Conservation (phyloP, 2,113 vertebrate species). For the Pteronura brasiliensis region DNA sequence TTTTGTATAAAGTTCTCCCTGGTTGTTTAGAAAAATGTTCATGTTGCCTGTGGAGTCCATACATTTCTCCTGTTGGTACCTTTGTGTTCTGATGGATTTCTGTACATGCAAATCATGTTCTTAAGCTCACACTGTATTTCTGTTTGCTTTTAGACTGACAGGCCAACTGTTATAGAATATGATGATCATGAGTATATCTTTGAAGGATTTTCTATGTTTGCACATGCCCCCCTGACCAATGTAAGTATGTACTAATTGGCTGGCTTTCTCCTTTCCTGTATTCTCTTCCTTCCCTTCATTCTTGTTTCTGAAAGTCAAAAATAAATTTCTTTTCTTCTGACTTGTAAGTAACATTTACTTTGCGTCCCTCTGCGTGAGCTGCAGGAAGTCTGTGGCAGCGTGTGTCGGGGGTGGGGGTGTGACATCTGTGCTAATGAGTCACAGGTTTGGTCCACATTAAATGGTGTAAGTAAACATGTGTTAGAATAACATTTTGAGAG, state of each 20-base stretch:
- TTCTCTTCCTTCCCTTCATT: not conserved
- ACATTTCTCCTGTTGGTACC: not conserved
- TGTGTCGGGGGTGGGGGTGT: not conserved
- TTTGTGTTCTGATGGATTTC: not conserved
- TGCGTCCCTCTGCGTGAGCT: fast-evolving
- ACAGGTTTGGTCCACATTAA: slow-evolving; percentile 55
- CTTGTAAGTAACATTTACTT: not conserved
- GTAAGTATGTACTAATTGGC: slow-evolving; percentile 84
- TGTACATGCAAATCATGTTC: not conserved
- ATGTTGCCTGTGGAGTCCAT: not conserved
- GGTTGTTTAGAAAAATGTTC: not conserved
- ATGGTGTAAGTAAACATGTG: slow-evolving; percentile 39
- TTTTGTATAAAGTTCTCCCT: not conserved
- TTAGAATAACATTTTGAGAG: slow-evolving; percentile 50
- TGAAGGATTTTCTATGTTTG: slow-evolving; percentile 98
- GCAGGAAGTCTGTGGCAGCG: not conserved
- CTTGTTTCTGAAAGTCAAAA: not conserved
- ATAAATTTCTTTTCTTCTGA: not conserved
- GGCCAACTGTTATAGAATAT: slow-evolving; percentile 97
- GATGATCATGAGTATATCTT: slow-evolving; percentile 99
- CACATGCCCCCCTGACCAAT: slow-evolving; percentile 93
- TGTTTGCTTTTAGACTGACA: slow-evolving; percentile 90
- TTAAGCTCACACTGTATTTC: not conserved
- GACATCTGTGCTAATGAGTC: slow-evolving; percentile 54
- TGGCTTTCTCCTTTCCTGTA: not conserved